Conservation (phyloP, 1,140 invertebrate genomes). For the Drosophila pseudoobscura region DNA sequence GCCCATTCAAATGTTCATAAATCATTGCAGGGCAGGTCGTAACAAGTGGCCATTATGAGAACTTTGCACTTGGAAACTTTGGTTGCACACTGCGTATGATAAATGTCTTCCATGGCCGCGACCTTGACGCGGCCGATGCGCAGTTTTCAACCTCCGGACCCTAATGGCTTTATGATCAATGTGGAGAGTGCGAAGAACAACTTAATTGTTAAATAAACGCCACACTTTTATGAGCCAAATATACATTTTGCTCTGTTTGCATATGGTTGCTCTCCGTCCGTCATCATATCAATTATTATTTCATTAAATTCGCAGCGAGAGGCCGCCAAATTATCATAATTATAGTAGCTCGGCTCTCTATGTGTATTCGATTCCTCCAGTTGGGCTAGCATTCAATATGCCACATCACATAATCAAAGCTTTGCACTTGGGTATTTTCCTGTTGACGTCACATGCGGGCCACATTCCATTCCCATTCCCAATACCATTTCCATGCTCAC, state of each 20-base stretch:
- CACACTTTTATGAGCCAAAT: not conserved
- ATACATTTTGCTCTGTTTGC: not conserved
- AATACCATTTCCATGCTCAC: too few relatives aligned
- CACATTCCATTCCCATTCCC: too few relatives aligned
- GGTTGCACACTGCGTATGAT: constrained; percentile 56
- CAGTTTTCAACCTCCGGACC: constrained; percentile 19
- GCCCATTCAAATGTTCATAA: constrained; percentile 29
- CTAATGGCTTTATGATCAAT: constrained; percentile 62
- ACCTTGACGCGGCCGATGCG: constrained; percentile 24
- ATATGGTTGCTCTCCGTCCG: not conserved
- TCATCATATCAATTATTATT: not conserved
- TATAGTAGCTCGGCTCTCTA: too few relatives aligned
- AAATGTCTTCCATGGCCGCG: constrained; percentile 38
- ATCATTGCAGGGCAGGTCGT: constrained; percentile 48
- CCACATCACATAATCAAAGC: constrained; percentile 2
- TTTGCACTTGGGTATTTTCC: constrained; percentile 13
- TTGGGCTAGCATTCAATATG: not conserved
- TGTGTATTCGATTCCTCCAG: constrained; percentile 8
- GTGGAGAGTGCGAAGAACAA: constrained; percentile 50
- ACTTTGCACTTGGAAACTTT: constrained; percentile 48
- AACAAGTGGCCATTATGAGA: constrained; percentile 52
- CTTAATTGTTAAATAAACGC: constrained; percentile 63
- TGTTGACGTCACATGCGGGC: constrained; percentile 12
- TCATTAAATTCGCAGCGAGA: constrained; percentile 1
- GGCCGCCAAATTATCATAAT: not conserved